Evolutionary conservation across 2,113 vertebrate species (phyloP), one percentile per base, ranked within the genome.

Genomic region (Nannobrachium achirus): DNA sequence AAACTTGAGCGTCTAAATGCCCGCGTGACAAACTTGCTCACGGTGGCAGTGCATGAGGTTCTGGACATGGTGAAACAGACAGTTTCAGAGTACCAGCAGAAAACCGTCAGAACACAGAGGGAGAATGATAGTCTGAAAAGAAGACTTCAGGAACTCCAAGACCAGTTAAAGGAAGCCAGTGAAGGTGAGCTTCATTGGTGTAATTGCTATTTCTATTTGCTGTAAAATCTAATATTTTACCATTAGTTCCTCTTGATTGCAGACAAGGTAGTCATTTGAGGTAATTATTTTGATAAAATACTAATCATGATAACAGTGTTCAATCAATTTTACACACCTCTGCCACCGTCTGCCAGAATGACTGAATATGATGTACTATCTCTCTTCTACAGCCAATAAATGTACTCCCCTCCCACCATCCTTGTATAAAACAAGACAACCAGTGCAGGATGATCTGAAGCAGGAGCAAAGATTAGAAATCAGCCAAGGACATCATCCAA

Each of bases 21-120:
- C n/a, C 86, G 89, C 10, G 86, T 92, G 76, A 68, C 86, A 20
- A 88, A 86, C 71, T 78, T 92, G 1, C 68, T 92, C 69, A 79
- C 82, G 7, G 83, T 84, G 10, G 89, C 84, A 0, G 86, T 91
- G 56, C 78, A 87, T 15, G 89, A 92, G 66, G 89, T 92, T 11
- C 74, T 92, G 75, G 89, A 86, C 48, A 75, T 83, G 71, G 91
- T 92, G 65, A 92, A 87, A 74, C 89, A 89, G 63, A 92, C 88
- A 0, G 89, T 92, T 38, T 81, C 76, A 0, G 89, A 89, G 65
- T 92, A 88, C 59, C 87, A 91, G 57, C 79, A 89, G 62, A 91
- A 90, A 79, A 87, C 88, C 20, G 81, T 67, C 57, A 63, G 88
- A 15, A 90, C 91, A 1, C 87, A 86, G 58, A 86, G 87, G 50